Base-by-base conservation (phyloP, 2,113 vertebrate genomes). In the Amblyopsis rosae region DNA sequence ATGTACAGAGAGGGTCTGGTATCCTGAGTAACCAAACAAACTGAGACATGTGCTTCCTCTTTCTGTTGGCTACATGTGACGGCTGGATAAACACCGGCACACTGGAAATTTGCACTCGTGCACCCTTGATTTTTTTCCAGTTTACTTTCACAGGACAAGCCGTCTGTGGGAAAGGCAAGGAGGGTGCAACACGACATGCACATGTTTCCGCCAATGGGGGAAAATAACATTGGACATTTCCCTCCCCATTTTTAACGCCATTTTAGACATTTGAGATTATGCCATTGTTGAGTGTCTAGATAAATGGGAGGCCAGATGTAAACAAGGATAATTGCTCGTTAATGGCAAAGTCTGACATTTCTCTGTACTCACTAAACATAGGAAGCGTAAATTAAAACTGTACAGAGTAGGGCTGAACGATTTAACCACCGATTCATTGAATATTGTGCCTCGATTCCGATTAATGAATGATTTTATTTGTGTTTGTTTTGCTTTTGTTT, bases 11-110 rank as follows among this genome's bases (percentile, higher is more conserved):
- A 59, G 73, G 65, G 64, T 71, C 75, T 72, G 1, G 87, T 91
- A 67, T 69, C 86, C 90, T 9, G 48, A 33, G 87, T 82, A 88
- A 92, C 89, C 88, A 91, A 92, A 92, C 89, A 92, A 91, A 90
- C 80, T 55, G 60, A 89, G 88, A 90, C 86, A 75, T 64, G 82
- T 85, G 87, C 90, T 91, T 91, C 90, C 91, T 88, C 65, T 85
- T 47, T 59, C 80, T 82, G 87, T 64, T 84, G 84, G 87, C 78
- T 68, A 32, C 4, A 75, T 61, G 45, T 49, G 82, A 73, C 62
- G 48, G 60, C 78, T 75, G 84, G 82, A 89, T 86, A 88, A 87
- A 87, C 80, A 77, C 59, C 63, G 68, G 69, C 84, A 86, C 67
- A 77, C 81, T 84, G 85, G 83, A 90, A 86, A 89, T 80, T 88